These are phyloP conservation scores for Metopolophium dirhodum DNA, from an alignment of 1,140 invertebrate genomes.

Conservation along the genomic window DNA sequence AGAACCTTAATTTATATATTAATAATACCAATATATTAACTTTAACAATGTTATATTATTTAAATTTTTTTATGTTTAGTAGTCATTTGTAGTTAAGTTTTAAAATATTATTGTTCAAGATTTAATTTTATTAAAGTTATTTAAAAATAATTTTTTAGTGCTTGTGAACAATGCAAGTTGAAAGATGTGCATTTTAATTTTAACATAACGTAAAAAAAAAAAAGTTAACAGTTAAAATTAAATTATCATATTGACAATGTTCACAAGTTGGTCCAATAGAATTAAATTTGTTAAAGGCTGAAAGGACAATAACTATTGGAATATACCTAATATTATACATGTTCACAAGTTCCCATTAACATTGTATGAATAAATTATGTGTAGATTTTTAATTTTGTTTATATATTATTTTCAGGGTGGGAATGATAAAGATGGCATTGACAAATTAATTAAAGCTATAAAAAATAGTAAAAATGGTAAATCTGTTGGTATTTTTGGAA, in stretches of 20 bases:
- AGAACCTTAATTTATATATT: background rate
- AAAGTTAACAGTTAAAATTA: background rate
- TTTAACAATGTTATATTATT: too few relatives aligned
- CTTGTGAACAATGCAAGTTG: background rate
- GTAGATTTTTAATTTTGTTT: background rate
- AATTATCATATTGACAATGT: background rate
- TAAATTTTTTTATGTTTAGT: background rate
- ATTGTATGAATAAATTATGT: background rate
- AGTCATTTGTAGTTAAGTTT: background rate
- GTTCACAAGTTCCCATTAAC: background rate
- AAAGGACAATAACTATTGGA: background rate
- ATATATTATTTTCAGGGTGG: constrained; percentile 72
- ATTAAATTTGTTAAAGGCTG: background rate
- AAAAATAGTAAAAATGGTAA: constrained; percentile 90
- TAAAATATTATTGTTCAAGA: background rate
- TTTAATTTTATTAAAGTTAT: background rate
- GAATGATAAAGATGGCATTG: constrained; percentile 94
- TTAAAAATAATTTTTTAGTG: too few relatives aligned
- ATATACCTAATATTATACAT: background rate
- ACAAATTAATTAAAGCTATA: constrained; percentile 83
- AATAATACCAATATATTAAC: too few relatives aligned
- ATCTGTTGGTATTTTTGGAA: constrained; percentile 89
- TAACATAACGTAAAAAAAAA: background rate
- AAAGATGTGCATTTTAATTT: background rate
- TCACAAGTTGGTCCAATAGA: too few relatives aligned